phyloP scores from a whole-genome alignment of 2,113 vertebrate species.

The Anhinga rufa region DNA sequence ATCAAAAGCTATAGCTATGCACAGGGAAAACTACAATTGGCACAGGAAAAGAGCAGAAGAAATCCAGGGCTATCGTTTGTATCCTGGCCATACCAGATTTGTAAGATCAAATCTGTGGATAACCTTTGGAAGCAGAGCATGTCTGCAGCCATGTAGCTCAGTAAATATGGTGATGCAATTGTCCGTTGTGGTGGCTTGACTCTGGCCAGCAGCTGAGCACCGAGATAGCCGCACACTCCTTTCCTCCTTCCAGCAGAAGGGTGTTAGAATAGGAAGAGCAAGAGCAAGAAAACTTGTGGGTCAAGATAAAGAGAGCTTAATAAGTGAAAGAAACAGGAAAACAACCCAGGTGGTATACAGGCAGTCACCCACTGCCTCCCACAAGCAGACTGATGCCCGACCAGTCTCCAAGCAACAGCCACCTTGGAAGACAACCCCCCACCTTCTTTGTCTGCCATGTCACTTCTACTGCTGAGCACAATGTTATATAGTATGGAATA shows the following conservation, averaged over 20 bases:
- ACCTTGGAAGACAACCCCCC: background rate
- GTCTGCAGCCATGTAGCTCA: background rate
- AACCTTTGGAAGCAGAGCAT: background rate
- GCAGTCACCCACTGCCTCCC: background rate
- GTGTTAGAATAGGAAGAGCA: background rate
- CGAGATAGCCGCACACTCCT: fast-evolving
- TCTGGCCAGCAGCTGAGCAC: background rate
- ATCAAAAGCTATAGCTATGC: background rate
- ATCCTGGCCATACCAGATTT: background rate
- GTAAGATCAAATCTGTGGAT: background rate
- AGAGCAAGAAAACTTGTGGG: background rate
- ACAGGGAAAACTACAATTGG: background rate
- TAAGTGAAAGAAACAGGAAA: background rate
- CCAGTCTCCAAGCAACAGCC: background rate
- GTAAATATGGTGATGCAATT: background rate
- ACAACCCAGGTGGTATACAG: background rate
- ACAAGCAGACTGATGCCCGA: background rate
- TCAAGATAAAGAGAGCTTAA: background rate
- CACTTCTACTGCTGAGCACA: background rate
- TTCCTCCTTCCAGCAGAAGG: background rate
- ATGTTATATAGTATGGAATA: background rate
- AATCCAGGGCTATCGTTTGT: background rate
- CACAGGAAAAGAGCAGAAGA: background rate
- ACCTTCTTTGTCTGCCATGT: background rate
- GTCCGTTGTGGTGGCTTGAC: background rate